Evolutionary conservation across 2,797 vertebrate species (phyloP).

Genomic region (Pangasius krempfi): DNA sequence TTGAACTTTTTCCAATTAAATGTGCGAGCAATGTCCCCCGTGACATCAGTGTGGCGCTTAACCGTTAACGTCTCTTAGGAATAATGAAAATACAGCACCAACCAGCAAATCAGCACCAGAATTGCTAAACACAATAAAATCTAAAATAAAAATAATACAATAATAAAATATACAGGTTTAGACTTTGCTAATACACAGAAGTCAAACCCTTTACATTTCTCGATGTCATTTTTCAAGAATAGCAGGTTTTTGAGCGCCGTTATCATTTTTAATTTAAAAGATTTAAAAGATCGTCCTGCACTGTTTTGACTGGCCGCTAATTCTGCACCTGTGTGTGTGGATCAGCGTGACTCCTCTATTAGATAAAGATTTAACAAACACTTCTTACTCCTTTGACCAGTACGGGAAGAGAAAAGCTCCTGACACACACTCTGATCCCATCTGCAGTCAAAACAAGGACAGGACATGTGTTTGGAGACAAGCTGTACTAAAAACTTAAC

Average conservation of each 20-base stretch:
- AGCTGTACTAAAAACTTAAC: slow-evolving; percentile 32
- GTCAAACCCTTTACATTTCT: background rate
- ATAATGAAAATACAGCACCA: background rate
- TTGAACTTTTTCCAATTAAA: background rate
- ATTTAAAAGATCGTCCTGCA: slow-evolving; percentile 4
- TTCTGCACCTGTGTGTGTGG: slow-evolving; percentile 55
- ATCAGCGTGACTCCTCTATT: slow-evolving; percentile 39
- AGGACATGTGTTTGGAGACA: slow-evolving; percentile 28
- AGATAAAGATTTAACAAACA: slow-evolving; percentile 56
- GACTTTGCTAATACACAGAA: background rate
- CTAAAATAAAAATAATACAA: too few species aligned
- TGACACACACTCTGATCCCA: slow-evolving; percentile 35
- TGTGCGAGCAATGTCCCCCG: background rate
- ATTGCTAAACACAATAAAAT: background rate
- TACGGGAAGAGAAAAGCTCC: background rate
- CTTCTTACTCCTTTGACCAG: slow-evolving; percentile 5
- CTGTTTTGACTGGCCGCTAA: slow-evolving; percentile 57
- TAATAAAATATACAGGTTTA: background rate
- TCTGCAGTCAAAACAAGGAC: slow-evolving; percentile 45
- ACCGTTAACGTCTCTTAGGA: background rate
- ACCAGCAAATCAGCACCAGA: background rate
- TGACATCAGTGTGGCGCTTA: background rate
- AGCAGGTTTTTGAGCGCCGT: background rate
- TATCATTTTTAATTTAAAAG: background rate
- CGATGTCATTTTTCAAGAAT: background rate